Conservation (phyloP, 2,113 vertebrate genomes). For the Peucedramus taeniatus region DNA sequence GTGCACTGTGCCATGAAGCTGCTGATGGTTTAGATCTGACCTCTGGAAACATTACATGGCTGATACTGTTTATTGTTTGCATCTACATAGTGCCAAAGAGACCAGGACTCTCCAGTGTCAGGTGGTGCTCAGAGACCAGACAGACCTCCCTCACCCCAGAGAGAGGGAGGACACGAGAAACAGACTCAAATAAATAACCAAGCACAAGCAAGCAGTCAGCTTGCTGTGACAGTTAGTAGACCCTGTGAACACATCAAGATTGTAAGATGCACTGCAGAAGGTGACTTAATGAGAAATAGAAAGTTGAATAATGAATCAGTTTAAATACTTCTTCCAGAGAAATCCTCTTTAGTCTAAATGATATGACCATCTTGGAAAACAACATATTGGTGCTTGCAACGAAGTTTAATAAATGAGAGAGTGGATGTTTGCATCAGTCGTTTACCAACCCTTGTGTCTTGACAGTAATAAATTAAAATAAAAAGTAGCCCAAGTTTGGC, state of each 20-base stretch:
- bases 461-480: not conserved
- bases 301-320: not conserved
- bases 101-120: not conserved
- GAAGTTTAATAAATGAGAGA: not conserved
- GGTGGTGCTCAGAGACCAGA: rapidly evolving
- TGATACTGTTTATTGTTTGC: not conserved
- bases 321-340: not conserved
- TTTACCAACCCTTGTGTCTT: not conserved
- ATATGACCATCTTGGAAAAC: not conserved
- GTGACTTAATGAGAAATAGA: not conserved
- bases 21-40: not conserved
- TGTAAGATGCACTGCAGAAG: not conserved
- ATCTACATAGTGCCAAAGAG: not conserved
- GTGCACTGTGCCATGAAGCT: not conserved
- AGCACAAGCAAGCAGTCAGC: not conserved
- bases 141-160: not conserved
- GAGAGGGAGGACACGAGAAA: not conserved
- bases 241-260: not conserved
- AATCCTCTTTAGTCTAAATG: not conserved
- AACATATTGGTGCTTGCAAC: not conserved
- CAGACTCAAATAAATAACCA: not conserved
- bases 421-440: not conserved
- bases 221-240: not conserved
- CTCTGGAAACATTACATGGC: not conserved
- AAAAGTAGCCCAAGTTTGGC: not conserved